These are phyloP conservation scores for Lasioglossum albipes DNA, from an alignment of 1,140 invertebrate species.

Conservation along the genomic window DNA sequence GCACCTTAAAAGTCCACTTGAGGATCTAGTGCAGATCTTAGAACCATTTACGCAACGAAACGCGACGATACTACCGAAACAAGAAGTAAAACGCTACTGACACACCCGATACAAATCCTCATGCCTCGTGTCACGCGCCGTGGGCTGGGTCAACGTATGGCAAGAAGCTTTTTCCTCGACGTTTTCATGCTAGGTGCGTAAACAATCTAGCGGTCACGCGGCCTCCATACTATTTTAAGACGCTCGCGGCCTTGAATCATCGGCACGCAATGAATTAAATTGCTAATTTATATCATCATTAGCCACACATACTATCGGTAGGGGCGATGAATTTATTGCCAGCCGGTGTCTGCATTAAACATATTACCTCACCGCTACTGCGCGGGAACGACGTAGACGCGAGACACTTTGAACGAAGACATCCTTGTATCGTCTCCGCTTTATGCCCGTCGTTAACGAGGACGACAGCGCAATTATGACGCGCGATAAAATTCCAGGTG, in stretches of 20 bases:
- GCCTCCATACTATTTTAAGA: constrained; percentile 7
- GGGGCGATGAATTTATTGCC: constrained; percentile 19
- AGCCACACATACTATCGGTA: neutral
- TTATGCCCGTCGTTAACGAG: constrained; percentile 22
- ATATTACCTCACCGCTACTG: constrained; percentile 1
- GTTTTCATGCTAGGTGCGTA: neutral
- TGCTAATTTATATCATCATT: constrained; percentile 14
- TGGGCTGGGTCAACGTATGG: neutral
- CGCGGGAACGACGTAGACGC: neutral
- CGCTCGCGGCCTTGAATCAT: neutral
- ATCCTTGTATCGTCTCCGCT: neutral
- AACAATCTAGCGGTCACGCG: neutral
- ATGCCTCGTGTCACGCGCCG: neutral
- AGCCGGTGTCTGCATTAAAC: neutral
- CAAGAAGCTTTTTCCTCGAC: neutral
- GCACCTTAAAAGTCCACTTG: too few species aligned
- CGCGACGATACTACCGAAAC: neutral
- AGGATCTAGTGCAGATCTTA: too few species aligned
- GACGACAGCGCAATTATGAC: constrained; percentile 13
- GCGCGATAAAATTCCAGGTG: constrained; percentile 19
- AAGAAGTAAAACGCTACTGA: neutral
- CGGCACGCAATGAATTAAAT: constrained; percentile 13
- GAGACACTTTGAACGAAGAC: constrained; percentile 12
- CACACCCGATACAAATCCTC: neutral
- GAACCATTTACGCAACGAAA: too few species aligned